Percentiles rank a stretch among this genome's conserved stretches.
Evolutionary conservation across 2,888 invertebrate genomes (phyloP).

Genomic region (Cephonodes hylas): DNA sequence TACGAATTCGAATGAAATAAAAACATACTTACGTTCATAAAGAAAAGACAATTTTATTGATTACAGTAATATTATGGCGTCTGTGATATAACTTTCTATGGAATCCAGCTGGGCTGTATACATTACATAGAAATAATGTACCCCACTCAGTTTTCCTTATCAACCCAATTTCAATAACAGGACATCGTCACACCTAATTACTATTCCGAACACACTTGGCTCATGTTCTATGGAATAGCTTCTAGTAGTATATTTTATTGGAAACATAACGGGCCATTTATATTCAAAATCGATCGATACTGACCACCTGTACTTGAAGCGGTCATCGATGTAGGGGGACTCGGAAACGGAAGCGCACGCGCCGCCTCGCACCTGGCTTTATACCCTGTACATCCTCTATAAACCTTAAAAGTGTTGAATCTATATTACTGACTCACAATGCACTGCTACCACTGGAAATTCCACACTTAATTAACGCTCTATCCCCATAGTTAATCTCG

Average conservation of each 20-base stretch:
- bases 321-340: slow-evolving; percentile 11
- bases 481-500: slow-evolving; percentile 4
- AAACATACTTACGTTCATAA: no score
- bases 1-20: no score
- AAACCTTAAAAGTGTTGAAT: slow-evolving; percentile 68
- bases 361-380: slow-evolving; percentile 62
- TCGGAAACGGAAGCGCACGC: slow-evolving; percentile 71
- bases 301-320: slow-evolving; percentile 41
- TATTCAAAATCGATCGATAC: slow-evolving; percentile 31
- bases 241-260: slow-evolving; percentile 10
- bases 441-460: background rate
- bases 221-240: background rate
- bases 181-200: background rate
- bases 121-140: no score
- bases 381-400: slow-evolving; percentile 63
- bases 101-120: no score
- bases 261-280: background rate
- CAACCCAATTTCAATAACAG: background rate
- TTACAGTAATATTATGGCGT: no score
- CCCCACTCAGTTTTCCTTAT: background rate
- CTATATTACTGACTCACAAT: slow-evolving; percentile 26
- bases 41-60: no score
- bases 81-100: no score
- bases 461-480: background rate
- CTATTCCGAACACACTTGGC: background rate